Evolutionary conservation across 2,888 invertebrate genomes (phyloP).

Genomic region (Chrysolina oricalcia): DNA sequence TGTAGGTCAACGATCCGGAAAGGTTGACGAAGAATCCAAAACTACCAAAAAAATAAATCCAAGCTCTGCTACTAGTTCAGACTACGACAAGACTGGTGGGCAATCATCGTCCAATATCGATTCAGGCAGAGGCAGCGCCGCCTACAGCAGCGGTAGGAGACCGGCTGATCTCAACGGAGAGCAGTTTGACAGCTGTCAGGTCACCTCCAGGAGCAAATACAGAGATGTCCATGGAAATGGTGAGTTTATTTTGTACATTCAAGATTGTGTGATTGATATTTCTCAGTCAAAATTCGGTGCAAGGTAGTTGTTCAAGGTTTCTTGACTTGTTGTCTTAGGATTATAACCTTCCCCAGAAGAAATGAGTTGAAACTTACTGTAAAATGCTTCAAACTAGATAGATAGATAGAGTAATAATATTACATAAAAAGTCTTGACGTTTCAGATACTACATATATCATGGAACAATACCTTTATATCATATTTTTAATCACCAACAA

Average conservation of each 20-base stretch:
- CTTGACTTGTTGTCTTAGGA: no score
- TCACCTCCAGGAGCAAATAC: constrained; percentile 57
- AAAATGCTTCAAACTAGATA: no score
- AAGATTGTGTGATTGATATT: no score
- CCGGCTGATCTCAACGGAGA: constrained; percentile 77
- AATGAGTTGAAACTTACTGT: no score
- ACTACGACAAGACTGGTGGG: constrained; percentile 85
- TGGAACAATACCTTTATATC: no score
- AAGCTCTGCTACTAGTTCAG: constrained; percentile 80
- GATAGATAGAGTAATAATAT: no score
- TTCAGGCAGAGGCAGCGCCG: constrained; percentile 86
- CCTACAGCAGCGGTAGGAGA: constrained; percentile 83
- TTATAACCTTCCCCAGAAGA: no score
- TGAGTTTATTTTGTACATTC: constrained; percentile 26
- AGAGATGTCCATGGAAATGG: constrained; percentile 56
- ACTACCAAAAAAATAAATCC: constrained; percentile 71
- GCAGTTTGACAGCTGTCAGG: constrained; percentile 73
- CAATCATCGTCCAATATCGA: constrained; percentile 84
- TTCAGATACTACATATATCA: no score
- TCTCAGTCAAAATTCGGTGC: no score
- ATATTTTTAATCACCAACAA: no score
- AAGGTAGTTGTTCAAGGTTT: no score
- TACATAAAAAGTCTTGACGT: no score
- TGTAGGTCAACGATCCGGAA: constrained; percentile 72
- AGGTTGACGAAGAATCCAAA: constrained; percentile 70